Evolutionary conservation across 2,797 vertebrate genomes (phyloP).

Genomic region (Fundulus diaphanus): DNA sequence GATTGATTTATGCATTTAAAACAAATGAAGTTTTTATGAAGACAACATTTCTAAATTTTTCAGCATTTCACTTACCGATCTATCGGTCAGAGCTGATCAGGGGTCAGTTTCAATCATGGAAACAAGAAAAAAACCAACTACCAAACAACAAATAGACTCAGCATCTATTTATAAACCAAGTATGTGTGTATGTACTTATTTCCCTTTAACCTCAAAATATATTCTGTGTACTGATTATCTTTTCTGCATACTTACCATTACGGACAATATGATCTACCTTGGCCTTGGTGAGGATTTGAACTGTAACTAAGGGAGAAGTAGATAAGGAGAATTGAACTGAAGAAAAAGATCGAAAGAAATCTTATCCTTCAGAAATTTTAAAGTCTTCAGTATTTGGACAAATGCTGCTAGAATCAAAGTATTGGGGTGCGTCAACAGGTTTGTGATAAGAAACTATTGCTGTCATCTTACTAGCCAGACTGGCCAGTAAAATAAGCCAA

Average conservation of each 20-base stretch:
- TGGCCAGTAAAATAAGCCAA: too few species aligned
- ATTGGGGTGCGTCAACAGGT: constrained; percentile 9
- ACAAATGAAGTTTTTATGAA: too few species aligned
- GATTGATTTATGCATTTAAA: too few species aligned
- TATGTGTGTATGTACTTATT: constrained; percentile 21
- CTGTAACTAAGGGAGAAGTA: constrained; percentile 21
- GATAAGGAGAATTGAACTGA: constrained; percentile 14
- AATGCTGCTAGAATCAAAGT: constrained; percentile 20
- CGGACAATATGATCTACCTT: constrained; percentile 60
- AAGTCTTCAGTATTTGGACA: constrained; percentile 1
- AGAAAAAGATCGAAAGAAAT: constrained; percentile 2
- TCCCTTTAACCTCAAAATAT: constrained; percentile 29
- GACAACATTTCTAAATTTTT: too few species aligned
- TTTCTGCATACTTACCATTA: constrained; percentile 55
- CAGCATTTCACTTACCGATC: too few species aligned
- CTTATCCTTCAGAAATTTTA: constrained; percentile 9
- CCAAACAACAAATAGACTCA: too few species aligned
- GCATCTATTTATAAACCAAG: too few species aligned
- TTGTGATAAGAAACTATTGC: constrained; percentile 3
- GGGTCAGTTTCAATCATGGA: too few species aligned
- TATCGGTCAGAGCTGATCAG: too few species aligned
- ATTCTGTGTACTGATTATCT: constrained; percentile 39
- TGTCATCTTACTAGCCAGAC: neutral
- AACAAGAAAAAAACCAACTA: too few species aligned
- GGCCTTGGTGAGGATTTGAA: constrained; percentile 48